phyloP scores from a whole-genome alignment of 2,888 invertebrate genomes.

The Harpalus rufipes region DNA sequence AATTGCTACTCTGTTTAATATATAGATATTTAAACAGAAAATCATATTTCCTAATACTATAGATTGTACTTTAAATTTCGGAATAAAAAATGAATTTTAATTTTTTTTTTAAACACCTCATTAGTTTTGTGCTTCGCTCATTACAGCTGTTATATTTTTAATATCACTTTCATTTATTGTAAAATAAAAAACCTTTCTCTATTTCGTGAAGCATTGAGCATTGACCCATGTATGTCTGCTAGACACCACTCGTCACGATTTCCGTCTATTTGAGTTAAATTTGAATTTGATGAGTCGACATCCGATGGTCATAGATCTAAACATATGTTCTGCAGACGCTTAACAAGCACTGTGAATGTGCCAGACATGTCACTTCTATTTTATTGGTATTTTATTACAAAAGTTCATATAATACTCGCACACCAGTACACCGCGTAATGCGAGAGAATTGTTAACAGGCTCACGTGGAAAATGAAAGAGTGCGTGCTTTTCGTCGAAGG shows the following conservation, averaged over 20 bases:
- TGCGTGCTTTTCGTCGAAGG: conserved; percentile 37
- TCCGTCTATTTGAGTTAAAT: conserved; percentile 25
- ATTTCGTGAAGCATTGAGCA: neutral
- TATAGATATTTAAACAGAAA: too few relatives aligned
- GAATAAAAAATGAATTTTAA: too few relatives aligned
- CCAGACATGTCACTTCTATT: conserved; percentile 38
- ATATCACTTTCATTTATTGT: too few relatives aligned
- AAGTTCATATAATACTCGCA: conserved; percentile 25
- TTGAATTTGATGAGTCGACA: conserved; percentile 16
- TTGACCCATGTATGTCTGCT: neutral
- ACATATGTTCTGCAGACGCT: conserved; percentile 33
- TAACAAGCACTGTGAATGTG: conserved; percentile 40
- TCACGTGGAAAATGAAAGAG: conserved; percentile 18
- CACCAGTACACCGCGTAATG: conserved; percentile 10
- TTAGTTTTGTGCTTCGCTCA: too few relatives aligned
- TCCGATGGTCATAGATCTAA: conserved; percentile 24
- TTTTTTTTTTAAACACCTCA: too few relatives aligned
- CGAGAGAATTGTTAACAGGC: neutral
- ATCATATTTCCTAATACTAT: too few relatives aligned
- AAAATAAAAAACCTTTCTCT: too few relatives aligned
- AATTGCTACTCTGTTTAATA: too few relatives aligned
- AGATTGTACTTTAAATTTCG: too few relatives aligned
- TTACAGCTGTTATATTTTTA: too few relatives aligned
- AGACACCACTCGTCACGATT: neutral
- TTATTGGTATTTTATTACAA: conserved; percentile 50